Percentiles rank a stretch among this genome's conserved stretches.
Conservation (phyloP, 2,113 vertebrate species). For the Macroglossus sobrinus region DNA sequence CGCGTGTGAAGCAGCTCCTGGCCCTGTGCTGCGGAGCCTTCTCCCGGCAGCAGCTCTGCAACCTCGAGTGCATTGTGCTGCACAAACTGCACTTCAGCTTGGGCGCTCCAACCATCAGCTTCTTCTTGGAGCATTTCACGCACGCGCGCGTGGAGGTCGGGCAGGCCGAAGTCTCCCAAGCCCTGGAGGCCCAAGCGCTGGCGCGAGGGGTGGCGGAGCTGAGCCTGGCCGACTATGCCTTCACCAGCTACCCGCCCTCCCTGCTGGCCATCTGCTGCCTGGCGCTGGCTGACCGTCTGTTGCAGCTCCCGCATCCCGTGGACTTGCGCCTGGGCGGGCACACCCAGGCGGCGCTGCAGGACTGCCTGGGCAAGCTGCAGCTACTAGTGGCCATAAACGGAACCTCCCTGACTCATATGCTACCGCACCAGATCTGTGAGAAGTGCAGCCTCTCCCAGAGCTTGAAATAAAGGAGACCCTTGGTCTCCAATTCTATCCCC, state of each 20-base stretch:
- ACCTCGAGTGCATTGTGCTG: constrained; percentile 93
- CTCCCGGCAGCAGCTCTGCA: constrained; percentile 91
- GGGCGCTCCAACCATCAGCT: constrained; percentile 89
- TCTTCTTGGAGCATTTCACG: constrained; percentile 93
- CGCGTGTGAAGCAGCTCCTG: constrained; percentile 90
- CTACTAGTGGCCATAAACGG: constrained; percentile 90
- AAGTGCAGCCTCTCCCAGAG: constrained; percentile 60
- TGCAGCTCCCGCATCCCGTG: constrained; percentile 64
- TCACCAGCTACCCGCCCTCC: constrained; percentile 89
- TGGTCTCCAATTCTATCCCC: no score
- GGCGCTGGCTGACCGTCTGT: constrained; percentile 83
- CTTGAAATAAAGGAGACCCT: constrained; percentile 18
- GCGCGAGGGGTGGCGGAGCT: constrained; percentile 88
- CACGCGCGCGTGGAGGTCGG: constrained; percentile 69
- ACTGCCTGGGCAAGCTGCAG: constrained; percentile 88
- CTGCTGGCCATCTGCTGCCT: constrained; percentile 89
- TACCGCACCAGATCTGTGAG: constrained; percentile 65
- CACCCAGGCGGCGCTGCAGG: constrained; percentile 66
- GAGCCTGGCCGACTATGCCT: constrained; percentile 93
- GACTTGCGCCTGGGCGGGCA: constrained; percentile 75
- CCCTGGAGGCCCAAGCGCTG: constrained; percentile 77
- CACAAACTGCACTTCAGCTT: constrained; percentile 89
- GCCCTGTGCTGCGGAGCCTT: constrained; percentile 91
- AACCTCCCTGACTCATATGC: constrained; percentile 77
- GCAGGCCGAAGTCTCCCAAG: constrained; percentile 20